Evolutionary conservation across 2,797 vertebrate species (phyloP).

Genomic region (Peromyscus nudipes): DNA sequence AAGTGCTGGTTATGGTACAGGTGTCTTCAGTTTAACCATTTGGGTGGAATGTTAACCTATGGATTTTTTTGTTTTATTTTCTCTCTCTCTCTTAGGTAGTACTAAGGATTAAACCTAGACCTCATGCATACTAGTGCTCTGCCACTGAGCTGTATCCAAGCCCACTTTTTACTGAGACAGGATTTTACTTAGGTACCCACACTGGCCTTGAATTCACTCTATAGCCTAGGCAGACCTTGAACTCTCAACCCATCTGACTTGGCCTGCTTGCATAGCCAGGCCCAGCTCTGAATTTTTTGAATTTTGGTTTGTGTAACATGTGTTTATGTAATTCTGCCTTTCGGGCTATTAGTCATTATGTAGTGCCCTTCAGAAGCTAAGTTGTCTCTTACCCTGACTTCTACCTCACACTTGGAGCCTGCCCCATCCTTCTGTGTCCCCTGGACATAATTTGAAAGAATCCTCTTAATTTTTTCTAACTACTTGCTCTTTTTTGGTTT

Average conservation of each 20-base stretch:
- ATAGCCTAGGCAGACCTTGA: background rate
- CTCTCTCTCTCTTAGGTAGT: no score
- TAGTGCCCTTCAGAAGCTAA: background rate
- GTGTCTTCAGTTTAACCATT: background rate
- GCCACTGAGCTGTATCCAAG: background rate
- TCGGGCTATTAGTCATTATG: background rate
- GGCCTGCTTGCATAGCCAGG: background rate
- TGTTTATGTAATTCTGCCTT: background rate
- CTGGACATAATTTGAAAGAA: background rate
- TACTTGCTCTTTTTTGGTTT: background rate
- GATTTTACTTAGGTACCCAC: background rate
- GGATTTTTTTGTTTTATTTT: background rate
- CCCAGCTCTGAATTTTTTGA: background rate
- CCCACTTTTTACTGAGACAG: background rate
- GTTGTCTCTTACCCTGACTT: background rate
- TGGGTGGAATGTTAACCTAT: background rate
- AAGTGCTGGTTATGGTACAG: background rate
- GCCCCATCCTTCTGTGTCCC: background rate
- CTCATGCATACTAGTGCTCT: background rate
- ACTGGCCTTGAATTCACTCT: background rate
- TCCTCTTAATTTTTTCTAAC: conserved; percentile 53
- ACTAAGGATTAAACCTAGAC: background rate
- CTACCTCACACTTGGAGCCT: background rate
- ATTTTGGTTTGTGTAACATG: background rate
- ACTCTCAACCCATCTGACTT: background rate